A percentile compares a stretch with the other conserved stretches of the same genome.
These are phyloP conservation scores for Burhinus bistriatus DNA, from an alignment of 2,113 vertebrate species.

Conservation along the genomic window DNA sequence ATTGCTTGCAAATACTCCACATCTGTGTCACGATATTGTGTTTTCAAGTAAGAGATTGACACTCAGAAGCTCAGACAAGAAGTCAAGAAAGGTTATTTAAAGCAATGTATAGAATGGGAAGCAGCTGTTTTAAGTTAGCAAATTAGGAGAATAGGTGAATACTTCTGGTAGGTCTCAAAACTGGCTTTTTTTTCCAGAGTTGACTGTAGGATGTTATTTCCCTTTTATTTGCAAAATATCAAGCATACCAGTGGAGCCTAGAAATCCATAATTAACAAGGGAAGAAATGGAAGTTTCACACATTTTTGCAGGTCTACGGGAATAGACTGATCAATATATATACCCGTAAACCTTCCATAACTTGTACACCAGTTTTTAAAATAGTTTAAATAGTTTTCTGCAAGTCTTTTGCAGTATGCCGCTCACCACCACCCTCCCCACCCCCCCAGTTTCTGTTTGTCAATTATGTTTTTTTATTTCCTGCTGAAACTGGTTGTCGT, in stretches of 20 bases:
- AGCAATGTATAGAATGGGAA: background rate
- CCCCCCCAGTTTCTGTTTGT: background rate
- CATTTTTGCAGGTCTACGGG: accelerated
- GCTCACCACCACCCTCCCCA: too few species aligned
- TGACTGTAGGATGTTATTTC: background rate
- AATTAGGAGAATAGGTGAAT: background rate
- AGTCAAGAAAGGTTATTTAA: background rate
- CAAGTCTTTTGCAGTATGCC: background rate
- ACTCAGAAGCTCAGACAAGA: background rate
- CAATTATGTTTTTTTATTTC: background rate
- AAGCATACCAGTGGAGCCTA: background rate
- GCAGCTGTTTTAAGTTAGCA: background rate
- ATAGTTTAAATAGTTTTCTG: background rate
- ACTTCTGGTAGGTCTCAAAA: background rate
- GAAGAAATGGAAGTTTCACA: background rate
- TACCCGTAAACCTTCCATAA: background rate
- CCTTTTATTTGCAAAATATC: background rate
- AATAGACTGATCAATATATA: too few species aligned
- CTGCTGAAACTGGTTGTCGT: background rate
- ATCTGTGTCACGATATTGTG: background rate
- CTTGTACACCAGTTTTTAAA: background rate
- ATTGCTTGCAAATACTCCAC: background rate
- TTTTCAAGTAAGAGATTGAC: background rate
- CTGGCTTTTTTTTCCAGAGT: too few species aligned
- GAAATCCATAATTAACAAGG: background rate